Evolutionary conservation across 2,797 vertebrate species (phyloP).

Genomic region (Ciconia nigra): DNA sequence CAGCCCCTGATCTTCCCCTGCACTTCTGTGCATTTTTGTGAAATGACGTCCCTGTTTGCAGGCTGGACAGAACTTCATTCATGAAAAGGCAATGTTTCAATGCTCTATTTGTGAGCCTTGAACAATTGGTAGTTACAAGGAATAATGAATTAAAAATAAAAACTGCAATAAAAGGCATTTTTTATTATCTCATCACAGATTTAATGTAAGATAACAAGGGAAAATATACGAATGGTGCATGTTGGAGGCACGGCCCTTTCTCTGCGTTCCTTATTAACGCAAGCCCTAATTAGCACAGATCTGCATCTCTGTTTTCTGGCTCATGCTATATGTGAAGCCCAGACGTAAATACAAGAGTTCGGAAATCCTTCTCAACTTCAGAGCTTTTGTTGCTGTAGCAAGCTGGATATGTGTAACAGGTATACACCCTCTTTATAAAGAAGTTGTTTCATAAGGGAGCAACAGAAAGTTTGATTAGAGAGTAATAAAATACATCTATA

Average conservation of each 20-base stretch:
- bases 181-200: not conserved
- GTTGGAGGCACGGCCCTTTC: not conserved
- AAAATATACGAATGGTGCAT: not conserved
- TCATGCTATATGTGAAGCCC: not conserved
- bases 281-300: not conserved
- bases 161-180: not conserved
- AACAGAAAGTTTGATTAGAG: not conserved
- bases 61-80: conserved; percentile 64
- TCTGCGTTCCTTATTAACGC: not conserved
- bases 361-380: not conserved
- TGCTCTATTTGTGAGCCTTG: conserved; percentile 56
- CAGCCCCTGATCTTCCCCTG: not conserved
- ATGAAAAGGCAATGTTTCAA: conserved; percentile 55
- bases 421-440: not conserved
- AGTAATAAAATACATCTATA: not conserved
- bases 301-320: not conserved
- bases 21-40: not conserved
- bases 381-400: not conserved
- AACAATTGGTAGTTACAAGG: conserved; percentile 15
- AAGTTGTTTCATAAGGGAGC: not conserved
- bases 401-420: not conserved
- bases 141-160: not conserved
- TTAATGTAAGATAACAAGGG: not conserved
- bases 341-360: not conserved
- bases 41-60: not conserved